These are phyloP conservation scores for Eptatretus atami DNA, from an alignment of 2,797 vertebrate genomes.

Conservation along the genomic window DNA sequence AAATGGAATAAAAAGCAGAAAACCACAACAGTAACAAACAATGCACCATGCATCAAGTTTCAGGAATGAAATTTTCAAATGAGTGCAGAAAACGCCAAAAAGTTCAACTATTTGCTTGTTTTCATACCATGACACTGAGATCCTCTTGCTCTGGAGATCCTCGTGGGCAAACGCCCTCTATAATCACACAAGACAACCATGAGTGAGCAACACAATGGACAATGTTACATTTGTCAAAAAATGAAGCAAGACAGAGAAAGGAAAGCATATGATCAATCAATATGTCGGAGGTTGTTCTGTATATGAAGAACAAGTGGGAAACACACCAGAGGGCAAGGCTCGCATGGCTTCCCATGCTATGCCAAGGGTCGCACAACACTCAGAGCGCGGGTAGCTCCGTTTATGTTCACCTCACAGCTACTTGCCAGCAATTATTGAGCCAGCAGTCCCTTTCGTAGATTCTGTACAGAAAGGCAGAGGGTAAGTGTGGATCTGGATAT, in stretches of 20 bases:
- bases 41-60: too few species aligned
- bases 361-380: constrained; percentile 73
- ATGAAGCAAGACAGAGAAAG: too few species aligned
- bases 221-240: neutral
- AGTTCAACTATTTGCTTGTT: neutral
- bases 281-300: too few species aligned
- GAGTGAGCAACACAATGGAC: neutral
- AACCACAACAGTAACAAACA: too few species aligned
- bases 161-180: constrained; percentile 60
- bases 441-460: constrained; percentile 80
- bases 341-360: constrained; percentile 75
- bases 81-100: too few species aligned
- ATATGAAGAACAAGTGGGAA: neutral
- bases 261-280: too few species aligned
- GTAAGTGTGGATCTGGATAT: too few species aligned
- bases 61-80: too few species aligned
- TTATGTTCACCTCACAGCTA: constrained; percentile 85
- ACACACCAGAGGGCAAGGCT: constrained; percentile 45
- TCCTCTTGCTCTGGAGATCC: constrained; percentile 45
- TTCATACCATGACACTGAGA: constrained; percentile 53
- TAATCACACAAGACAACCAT: constrained; percentile 9
- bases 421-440: constrained; percentile 51
- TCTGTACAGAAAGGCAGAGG: constrained; percentile 19
- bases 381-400: constrained; percentile 64
- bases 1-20: too few species aligned